phyloP scores from a whole-genome alignment of 2,113 vertebrate genomes.

The Heterocephalus glaber region DNA sequence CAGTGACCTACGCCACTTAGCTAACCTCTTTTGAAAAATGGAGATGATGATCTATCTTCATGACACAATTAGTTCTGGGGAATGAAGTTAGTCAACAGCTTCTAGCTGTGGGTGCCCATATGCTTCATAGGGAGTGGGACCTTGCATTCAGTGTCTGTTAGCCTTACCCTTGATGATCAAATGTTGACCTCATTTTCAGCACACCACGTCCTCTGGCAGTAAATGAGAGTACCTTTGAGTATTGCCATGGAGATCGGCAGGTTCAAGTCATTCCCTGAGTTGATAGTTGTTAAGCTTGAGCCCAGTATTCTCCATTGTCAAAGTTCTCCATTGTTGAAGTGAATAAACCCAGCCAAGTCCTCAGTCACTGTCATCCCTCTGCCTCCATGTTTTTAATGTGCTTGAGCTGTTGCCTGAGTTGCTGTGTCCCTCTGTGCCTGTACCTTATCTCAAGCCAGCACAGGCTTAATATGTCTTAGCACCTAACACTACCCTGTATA shows the following conservation, averaged over 20 bases:
- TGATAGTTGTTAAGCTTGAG: not conserved
- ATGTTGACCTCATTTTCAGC: not conserved
- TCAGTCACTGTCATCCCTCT: not conserved
- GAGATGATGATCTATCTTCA: not conserved
- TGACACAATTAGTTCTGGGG: not conserved
- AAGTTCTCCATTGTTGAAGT: not conserved
- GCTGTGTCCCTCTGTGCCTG: not conserved
- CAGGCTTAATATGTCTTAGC: not conserved
- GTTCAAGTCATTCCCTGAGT: no score
- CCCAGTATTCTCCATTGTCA: not conserved
- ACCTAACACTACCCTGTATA: no score
- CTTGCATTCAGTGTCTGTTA: not conserved
- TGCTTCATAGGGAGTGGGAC: not conserved
- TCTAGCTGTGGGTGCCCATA: not conserved
- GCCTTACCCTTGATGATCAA: not conserved
- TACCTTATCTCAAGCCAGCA: not conserved
- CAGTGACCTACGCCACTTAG: not conserved
- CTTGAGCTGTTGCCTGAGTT: not conserved
- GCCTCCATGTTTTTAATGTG: rapidly evolving
- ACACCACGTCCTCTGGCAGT: not conserved
- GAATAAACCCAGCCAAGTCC: not conserved
- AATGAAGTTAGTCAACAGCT: not conserved
- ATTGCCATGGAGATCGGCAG: not conserved
- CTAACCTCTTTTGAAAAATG: not conserved
- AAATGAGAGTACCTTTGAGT: not conserved